Evolutionary conservation across 2,888 invertebrate genomes (phyloP).

Genomic region (Anoncus sp.): DNA sequence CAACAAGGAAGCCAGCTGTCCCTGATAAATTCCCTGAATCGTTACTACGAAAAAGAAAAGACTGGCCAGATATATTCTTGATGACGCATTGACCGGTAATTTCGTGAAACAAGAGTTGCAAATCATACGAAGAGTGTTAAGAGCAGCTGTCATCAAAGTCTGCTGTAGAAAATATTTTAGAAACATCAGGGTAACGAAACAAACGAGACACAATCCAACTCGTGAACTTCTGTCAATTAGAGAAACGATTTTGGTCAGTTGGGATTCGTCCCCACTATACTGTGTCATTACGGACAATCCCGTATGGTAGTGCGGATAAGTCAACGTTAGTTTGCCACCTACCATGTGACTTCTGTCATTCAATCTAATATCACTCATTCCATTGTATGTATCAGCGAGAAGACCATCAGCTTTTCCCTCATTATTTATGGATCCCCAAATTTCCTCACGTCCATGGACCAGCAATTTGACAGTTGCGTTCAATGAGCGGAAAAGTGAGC

Average conservation of each 20-base stretch:
- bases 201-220: background rate
- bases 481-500: background rate
- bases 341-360: background rate
- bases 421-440: background rate
- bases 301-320: background rate
- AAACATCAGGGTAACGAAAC: background rate
- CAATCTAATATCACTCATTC: background rate
- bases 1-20: slow-evolving; percentile 11
- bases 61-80: slow-evolving; percentile 24
- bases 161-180: slow-evolving; percentile 17
- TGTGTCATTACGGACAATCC: background rate
- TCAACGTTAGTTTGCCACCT: background rate
- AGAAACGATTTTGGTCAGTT: slow-evolving; percentile 3
- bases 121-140: slow-evolving; percentile 25
- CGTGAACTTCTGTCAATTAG: slow-evolving; percentile 2
- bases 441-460: background rate
- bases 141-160: background rate
- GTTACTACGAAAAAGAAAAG: slow-evolving; percentile 15
- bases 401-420: background rate
- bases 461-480: background rate
- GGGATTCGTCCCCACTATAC: background rate
- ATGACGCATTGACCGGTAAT: background rate
- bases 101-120: slow-evolving; percentile 10
- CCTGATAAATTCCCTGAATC: slow-evolving; percentile 26
- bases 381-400: background rate